Conservation (phyloP, 2,888 invertebrate genomes). For the Kryphioiulus occultus region DNA sequence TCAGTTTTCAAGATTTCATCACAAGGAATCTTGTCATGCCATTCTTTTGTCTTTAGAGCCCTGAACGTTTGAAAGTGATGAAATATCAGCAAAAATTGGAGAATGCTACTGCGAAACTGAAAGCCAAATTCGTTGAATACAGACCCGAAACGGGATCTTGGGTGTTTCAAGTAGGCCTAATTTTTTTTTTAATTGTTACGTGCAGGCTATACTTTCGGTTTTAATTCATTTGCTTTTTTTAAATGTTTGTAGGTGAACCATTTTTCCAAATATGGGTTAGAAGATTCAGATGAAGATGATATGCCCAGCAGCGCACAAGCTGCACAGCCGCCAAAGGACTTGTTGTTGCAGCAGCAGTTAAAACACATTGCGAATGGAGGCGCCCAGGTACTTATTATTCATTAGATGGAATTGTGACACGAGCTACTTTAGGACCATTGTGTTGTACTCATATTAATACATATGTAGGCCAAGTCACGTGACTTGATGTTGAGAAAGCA, state of each 20-base stretch:
- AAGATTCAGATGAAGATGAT: constrained; percentile 88
- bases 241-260: constrained; percentile 75
- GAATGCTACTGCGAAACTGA: constrained; percentile 82
- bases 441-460: too few relatives aligned
- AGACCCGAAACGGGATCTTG: constrained; percentile 95
- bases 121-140: constrained; percentile 92
- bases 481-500: too few relatives aligned
- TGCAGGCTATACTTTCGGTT: not conserved
- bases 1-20: constrained; percentile 43
- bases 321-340: constrained; percentile 17
- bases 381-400: constrained; percentile 2
- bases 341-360: constrained; percentile 48
- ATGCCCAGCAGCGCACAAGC: not conserved
- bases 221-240: constrained; percentile 17
- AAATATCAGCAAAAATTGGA: constrained; percentile 87
- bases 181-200: too few relatives aligned
- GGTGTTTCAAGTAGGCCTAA: constrained; percentile 89
- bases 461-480: too few relatives aligned
- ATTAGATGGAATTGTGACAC: too few relatives aligned
- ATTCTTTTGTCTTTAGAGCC: constrained; percentile 63
- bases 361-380: constrained; percentile 32
- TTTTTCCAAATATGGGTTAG: constrained; percentile 91
- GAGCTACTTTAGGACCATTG: not conserved
- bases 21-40: not conserved
- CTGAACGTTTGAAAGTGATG: constrained; percentile 76